Base-by-base conservation (phyloP, 92 coral and sea anemone genomes). In the Paragorgia papillata region DNA sequence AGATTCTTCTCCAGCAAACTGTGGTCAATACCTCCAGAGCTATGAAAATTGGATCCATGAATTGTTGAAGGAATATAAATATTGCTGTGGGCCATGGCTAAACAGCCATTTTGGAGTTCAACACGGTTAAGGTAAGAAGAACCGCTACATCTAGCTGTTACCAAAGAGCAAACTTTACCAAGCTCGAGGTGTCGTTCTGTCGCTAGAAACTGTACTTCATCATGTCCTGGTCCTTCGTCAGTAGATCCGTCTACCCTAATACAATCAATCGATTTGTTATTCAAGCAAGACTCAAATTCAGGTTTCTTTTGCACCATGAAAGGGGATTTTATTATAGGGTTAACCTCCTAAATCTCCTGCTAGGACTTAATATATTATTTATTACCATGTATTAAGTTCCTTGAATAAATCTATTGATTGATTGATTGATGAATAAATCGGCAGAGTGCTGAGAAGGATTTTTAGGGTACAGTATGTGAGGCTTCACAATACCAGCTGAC, bases 401-500 rank as follows among this genome's bases (percentile, higher is more conserved):
- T n/a, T n/a, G n/a, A n/a, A n/a, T n/a, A n/a, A n/a, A n/a, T n/a
- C n/a, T n/a, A n/a, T n/a, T n/a, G n/a, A n/a, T n/a, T n/a, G n/a
- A n/a, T n/a, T n/a, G n/a, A n/a, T n/a, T n/a, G n/a, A n/a, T n/a
- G n/a, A 49, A 49, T 25, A 71, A 14, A 49, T 71, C 64, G 22
- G 78, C 78, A 22, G 19, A 5, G 55, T 82, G 87, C 35, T 83
- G 87, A 26, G 79, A 22, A 50, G 79, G 87, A 64, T 83, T 65
- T 32, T 83, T 66, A 25, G 87, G 87, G 48, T 74, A 67, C 35
- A 64, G 46, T 30, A 49, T 83, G 43, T 83, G 87, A 34, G 87
- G 59, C 27, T 83, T 83, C 37, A 83, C 87, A 76, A 83, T 56
- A 25, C 83, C 87, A 18, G 76, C 87, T 50, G 77, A 83, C 60